Base-by-base conservation (phyloP, 2,888 invertebrate genomes). In the Pycnomerus fuliginosus region DNA sequence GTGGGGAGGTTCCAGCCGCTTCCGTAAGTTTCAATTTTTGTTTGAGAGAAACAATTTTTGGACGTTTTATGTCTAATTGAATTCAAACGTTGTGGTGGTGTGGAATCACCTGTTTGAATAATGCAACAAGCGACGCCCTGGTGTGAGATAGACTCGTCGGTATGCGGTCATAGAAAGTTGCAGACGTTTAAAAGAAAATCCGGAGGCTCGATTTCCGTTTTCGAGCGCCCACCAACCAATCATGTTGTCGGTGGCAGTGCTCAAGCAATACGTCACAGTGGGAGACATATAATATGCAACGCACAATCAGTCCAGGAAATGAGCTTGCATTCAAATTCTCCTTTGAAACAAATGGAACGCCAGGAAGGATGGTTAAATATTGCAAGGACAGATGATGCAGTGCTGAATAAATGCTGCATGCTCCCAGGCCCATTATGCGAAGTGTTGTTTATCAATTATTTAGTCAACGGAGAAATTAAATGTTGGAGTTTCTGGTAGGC, bases 311-410 rank as follows among this genome's bases (percentile, higher is more conserved):
- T 44, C 43, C 56, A 55, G 65, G 61, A 68, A 68, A 68, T 68
- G 69, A 68, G 65, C 57, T 58, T 56, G 64, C 64, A 68, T 69
- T 69, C 62, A 69, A 61, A 65, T 65, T 59, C 58, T 48, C 49
- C 52, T 50, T 56, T 53, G 60, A 61, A 65, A 62, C 61, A 64
- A 63, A 62, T 57, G 54, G 45, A 10, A 17, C 41, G n/a, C n/a
- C n/a, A 27, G 23, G 16, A 11, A 33, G 10, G 44, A 45, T 39
- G 44, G 36, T 40, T 58, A 52, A 58, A 58, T 54, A 53, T 56
- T 58, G 28, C 44, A 58, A 44, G 31, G 16, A 35, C n/a, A n/a
- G n/a, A n/a, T n/a, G n/a, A n/a, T n/a, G n/a, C n/a, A n/a, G n/a
- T n/a, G n/a, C n/a, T n/a, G n/a, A n/a, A n/a, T n/a, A n/a, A n/a